Base-by-base conservation (phyloP, 2,888 invertebrate genomes). In the Meghimatium bilineatum region DNA sequence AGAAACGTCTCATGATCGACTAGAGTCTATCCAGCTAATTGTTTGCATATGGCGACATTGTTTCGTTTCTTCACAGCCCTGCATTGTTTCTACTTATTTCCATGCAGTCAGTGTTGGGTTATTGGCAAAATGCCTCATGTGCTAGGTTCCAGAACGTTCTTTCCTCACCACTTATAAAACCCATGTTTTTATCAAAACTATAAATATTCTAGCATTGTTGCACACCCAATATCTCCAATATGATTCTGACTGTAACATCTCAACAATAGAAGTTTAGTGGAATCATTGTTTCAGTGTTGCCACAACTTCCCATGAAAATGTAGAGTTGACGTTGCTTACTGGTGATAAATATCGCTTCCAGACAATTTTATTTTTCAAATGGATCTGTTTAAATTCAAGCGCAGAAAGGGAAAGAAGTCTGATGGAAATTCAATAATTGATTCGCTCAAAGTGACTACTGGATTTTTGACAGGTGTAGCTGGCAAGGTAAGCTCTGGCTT, bases 381-480 rank as follows among this genome's bases (percentile, higher is more conserved):
- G 75, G 56, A 69, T 5, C 26, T 75, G 12, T 82, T 75, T 32
- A 82, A 77, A 60, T 82, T 82, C 66, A 66, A 66, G 29, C 77
- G 69, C 23, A 56, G 82, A n/a, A 82, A 69, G 66, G 69, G 69
- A 12, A 82, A 82, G 60, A 82, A 82, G 52, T 14, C 67, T 10
- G 82, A 82, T 34, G 69, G 44, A 14, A 67, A 14, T 32, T 82
- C 82, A 29, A 6, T 82, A 23, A 71, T 82, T 29, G 52, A 63
- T 52, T 69, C 82, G 3, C 44, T 82, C 32, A 82, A 60, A 36
- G n/a, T 69, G 12, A 82, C 69, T 56, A 75, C 82, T 1, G 77
- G 82, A 69, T 77, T 82, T 26, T 44, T 82, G 17, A 77, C 82
- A 1, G 82, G 82, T 38, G 82, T 82, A 23, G 82, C 82, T 56